phyloP scores from a whole-genome alignment of 1,140 invertebrate genomes.

The Camponotus vicinus region DNA sequence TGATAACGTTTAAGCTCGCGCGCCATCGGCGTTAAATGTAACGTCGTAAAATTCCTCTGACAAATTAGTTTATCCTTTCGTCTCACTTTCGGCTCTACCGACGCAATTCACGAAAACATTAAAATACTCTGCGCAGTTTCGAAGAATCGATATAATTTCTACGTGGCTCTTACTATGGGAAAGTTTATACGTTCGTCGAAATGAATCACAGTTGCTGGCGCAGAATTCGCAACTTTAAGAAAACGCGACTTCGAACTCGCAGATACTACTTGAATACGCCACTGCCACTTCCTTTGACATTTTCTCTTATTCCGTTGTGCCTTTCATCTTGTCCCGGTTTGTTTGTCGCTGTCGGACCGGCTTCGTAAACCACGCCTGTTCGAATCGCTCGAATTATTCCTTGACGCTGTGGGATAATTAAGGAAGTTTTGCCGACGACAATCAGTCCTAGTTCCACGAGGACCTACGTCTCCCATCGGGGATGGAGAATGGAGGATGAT shows the following conservation, averaged over 20 bases:
- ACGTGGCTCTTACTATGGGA: slow-evolving; percentile 10
- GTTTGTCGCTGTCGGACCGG: slow-evolving; percentile 69
- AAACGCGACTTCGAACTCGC: slow-evolving; percentile 20
- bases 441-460: slow-evolving; percentile 75
- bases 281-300: slow-evolving; percentile 3
- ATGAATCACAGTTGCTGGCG: slow-evolving; percentile 52
- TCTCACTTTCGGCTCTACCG: not conserved
- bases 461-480: slow-evolving; percentile 11
- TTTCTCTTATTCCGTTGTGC: slow-evolving; percentile 37
- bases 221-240: slow-evolving; percentile 47
- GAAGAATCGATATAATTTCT: slow-evolving; percentile 49
- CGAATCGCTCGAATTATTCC: slow-evolving; percentile 80
- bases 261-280: slow-evolving; percentile 22
- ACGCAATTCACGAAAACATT: not conserved
- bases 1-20: slow-evolving; percentile 35
- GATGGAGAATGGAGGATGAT: slow-evolving; percentile 29
- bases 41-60: not conserved
- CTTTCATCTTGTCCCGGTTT: slow-evolving; percentile 52
- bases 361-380: slow-evolving; percentile 71
- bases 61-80: not conserved
- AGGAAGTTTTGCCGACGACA: slow-evolving; percentile 84
- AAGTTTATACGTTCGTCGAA: slow-evolving; percentile 57
- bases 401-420: slow-evolving; percentile 81
- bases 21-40: not conserved
- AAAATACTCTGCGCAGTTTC: not conserved